Percentiles rank a stretch among this genome's conserved stretches.
These are phyloP conservation scores for Gallinago stenura DNA, from an alignment of 2,797 vertebrate species.

Conservation along the genomic window DNA sequence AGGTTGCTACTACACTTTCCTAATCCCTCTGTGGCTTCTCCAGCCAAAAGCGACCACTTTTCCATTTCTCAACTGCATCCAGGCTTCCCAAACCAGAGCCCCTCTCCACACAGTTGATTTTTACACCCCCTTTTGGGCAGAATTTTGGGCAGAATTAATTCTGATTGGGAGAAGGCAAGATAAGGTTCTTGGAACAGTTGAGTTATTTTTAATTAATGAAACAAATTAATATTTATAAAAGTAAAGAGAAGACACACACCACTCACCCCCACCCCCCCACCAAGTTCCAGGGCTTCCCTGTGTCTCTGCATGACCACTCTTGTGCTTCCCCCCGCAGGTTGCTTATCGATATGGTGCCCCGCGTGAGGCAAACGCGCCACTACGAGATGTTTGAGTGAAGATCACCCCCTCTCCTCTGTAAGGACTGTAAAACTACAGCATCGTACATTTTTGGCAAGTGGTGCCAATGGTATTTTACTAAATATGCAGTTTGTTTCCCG, in stretches of 20 bases:
- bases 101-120: not conserved
- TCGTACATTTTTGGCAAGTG: constrained; percentile 43
- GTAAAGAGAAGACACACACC: not conserved
- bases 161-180: not conserved
- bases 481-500: constrained; percentile 67
- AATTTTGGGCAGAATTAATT: not conserved
- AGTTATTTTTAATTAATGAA: not conserved
- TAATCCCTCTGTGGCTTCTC: not conserved
- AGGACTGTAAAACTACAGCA: constrained; percentile 51
- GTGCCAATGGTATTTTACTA: constrained; percentile 71
- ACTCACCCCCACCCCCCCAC: too few relatives aligned
- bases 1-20: not conserved
- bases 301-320: not conserved
- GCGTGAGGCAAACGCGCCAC: constrained; percentile 91
- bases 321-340: constrained; percentile 82
- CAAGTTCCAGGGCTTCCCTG: not conserved
- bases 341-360: constrained; percentile 92
- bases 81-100: not conserved
- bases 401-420: not conserved
- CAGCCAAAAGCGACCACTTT: not conserved
- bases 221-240: accelerated
- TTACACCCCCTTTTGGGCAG: not conserved
- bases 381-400: constrained; percentile 97
- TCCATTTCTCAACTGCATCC: too few relatives aligned
- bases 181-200: not conserved